Conservation (phyloP, 2,113 vertebrate genomes). For the Rhombomys opimus region DNA sequence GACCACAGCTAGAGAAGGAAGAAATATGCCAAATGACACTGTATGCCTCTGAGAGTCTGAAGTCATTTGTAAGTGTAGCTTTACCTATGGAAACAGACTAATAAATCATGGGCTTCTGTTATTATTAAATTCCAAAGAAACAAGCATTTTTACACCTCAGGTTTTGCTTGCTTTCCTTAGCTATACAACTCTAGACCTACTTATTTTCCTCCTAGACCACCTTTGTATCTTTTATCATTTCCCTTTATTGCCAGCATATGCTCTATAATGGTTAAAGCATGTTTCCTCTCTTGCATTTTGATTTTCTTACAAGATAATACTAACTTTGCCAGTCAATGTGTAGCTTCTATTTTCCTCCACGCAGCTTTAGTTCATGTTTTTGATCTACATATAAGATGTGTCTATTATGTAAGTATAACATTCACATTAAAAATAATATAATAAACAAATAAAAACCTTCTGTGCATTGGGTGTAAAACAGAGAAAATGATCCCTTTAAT, state of each 20-base stretch:
- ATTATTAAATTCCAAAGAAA: constrained; percentile 41
- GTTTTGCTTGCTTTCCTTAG: neutral
- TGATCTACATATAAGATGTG: neutral
- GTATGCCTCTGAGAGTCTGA: neutral
- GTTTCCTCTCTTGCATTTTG: neutral
- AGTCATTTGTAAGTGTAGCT: neutral
- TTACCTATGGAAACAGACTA: neutral
- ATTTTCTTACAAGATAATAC: neutral
- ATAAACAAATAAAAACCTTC: neutral
- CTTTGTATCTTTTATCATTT: neutral
- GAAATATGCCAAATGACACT: neutral
- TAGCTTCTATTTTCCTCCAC: neutral
- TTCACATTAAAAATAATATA: neutral
- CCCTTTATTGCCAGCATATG: neutral
- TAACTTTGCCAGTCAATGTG: neutral
- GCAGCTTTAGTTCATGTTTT: neutral
- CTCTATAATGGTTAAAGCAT: neutral
- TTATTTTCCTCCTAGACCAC: neutral
- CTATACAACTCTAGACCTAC: neutral
- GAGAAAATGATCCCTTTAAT: neutral
- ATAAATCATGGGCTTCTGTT: neutral
- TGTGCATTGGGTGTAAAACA: neutral
- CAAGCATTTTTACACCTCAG: constrained; percentile 25
- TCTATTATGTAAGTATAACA: too few species aligned
- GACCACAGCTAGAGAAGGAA: neutral